These are phyloP conservation scores for Engraulis encrasicolus DNA, from an alignment of 2,113 vertebrate genomes.

Conservation along the genomic window DNA sequence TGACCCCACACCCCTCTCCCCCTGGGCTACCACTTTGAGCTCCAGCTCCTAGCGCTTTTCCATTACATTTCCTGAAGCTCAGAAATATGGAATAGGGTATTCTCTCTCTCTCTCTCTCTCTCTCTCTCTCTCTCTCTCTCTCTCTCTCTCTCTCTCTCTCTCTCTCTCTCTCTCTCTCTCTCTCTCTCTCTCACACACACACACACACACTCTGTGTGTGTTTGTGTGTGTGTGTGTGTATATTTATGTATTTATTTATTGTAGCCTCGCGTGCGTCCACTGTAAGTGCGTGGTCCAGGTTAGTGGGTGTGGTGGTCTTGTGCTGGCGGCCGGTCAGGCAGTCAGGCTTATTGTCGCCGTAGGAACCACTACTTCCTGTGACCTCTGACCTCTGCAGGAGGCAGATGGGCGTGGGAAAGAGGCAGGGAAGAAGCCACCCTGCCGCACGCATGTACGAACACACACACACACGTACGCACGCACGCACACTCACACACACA, in stretches of 20 bases:
- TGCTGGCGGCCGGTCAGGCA: neutral
- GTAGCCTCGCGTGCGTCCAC: no score
- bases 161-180: neutral
- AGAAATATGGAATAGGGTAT: no score
- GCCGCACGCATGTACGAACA: neutral
- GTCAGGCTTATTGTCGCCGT: neutral
- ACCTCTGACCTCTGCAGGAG: conserved; percentile 51
- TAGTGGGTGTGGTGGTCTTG: neutral
- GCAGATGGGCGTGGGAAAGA: conserved; percentile 64
- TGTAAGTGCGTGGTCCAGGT: conserved; percentile 47
- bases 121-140: no score
- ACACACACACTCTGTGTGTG: conserved; percentile 62
- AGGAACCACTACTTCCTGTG: conserved; percentile 64
- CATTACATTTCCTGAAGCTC: no score
- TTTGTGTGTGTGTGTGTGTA: neutral
- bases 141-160: no score
- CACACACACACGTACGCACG: neutral
- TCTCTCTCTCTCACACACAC: neutral
- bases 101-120: no score
- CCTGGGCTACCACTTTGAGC: no score
- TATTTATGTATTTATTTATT: neutral
- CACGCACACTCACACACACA: neutral
- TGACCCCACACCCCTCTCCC: neutral
- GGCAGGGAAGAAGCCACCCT: neutral
- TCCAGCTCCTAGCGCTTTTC: no score